Conservation (phyloP, 2,888 invertebrate species). For the Brachylomia viminalis region DNA sequence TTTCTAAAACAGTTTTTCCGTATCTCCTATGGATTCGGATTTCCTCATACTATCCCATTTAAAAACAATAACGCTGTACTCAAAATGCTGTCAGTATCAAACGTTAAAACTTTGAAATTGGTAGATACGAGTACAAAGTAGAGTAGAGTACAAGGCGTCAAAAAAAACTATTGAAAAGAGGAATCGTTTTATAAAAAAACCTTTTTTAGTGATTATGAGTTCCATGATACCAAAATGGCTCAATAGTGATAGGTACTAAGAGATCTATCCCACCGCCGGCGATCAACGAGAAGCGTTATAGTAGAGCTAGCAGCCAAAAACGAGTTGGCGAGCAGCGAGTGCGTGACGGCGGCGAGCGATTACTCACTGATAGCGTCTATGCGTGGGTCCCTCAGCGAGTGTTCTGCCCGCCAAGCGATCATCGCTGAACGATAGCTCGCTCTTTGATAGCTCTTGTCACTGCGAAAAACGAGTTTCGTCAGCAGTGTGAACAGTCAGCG, state of each 20-base stretch:
- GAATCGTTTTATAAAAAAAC: neutral
- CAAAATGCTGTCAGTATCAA: too few species aligned
- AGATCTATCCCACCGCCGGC: too few species aligned
- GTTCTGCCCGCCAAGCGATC: neutral
- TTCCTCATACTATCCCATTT: neutral
- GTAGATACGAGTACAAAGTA: too few species aligned
- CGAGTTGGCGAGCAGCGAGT: neutral
- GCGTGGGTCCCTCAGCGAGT: neutral
- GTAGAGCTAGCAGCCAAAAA: too few species aligned
- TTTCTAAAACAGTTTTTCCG: neutral
- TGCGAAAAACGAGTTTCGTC: neutral
- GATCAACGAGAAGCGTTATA: too few species aligned
- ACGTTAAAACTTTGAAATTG: too few species aligned
- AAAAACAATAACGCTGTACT: neutral
- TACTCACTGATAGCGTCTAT: too few species aligned
- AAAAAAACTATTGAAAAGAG: too few species aligned
- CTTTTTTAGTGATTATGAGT: too few species aligned
- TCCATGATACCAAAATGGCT: too few species aligned
- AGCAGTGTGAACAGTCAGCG: neutral
- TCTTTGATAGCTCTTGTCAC: neutral
- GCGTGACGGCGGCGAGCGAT: neutral
- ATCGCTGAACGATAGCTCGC: neutral
- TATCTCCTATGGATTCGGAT: neutral
- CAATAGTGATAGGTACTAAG: too few species aligned
- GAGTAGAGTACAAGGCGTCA: too few species aligned